Conservation (phyloP, 1,140 invertebrate species). For the Planococcus citri region DNA sequence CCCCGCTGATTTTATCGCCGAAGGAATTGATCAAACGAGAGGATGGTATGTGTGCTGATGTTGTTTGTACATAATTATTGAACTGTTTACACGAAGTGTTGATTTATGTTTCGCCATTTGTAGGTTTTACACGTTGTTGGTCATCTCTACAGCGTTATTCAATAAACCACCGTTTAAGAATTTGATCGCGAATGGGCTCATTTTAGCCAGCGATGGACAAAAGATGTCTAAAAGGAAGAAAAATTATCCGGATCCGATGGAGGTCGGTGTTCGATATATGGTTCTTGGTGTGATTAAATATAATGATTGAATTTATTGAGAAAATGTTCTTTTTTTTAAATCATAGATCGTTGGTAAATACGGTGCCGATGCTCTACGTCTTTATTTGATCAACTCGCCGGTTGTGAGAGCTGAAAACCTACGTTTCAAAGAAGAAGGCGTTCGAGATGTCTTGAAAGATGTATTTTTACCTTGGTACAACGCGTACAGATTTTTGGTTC, state of each 20-base stretch:
- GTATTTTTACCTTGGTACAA: slow-evolving; percentile 99
- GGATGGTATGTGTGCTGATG: slow-evolving; percentile 60
- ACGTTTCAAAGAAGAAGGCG: slow-evolving; percentile 93
- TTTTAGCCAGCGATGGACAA: slow-evolving; percentile 89
- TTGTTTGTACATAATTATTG: slow-evolving; percentile 24
- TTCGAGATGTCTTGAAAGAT: slow-evolving; percentile 91
- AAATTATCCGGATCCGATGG: slow-evolving; percentile 94
- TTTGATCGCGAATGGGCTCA: slow-evolving; percentile 87
- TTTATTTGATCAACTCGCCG: slow-evolving; percentile 97
- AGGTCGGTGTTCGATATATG: slow-evolving; percentile 48
- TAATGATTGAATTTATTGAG: not conserved
- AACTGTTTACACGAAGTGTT: not conserved
- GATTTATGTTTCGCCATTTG: slow-evolving; percentile 22
- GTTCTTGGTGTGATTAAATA: slow-evolving; percentile 1
- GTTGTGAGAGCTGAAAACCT: slow-evolving; percentile 95
- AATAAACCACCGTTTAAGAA: slow-evolving; percentile 96
- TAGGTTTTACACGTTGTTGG: slow-evolving; percentile 90
- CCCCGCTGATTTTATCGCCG: slow-evolving; percentile 99
- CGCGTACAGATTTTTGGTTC: slow-evolving; percentile 88
- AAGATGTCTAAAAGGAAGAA: slow-evolving; percentile 99
- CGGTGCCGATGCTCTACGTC: slow-evolving; percentile 88
- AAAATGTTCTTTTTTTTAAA: not conserved
- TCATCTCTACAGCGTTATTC: slow-evolving; percentile 89
- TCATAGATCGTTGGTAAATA: slow-evolving; percentile 68
- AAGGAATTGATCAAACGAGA: slow-evolving; percentile 97